phyloP scores from a whole-genome alignment of 2,888 invertebrate genomes.

The Andrena flavipes region DNA sequence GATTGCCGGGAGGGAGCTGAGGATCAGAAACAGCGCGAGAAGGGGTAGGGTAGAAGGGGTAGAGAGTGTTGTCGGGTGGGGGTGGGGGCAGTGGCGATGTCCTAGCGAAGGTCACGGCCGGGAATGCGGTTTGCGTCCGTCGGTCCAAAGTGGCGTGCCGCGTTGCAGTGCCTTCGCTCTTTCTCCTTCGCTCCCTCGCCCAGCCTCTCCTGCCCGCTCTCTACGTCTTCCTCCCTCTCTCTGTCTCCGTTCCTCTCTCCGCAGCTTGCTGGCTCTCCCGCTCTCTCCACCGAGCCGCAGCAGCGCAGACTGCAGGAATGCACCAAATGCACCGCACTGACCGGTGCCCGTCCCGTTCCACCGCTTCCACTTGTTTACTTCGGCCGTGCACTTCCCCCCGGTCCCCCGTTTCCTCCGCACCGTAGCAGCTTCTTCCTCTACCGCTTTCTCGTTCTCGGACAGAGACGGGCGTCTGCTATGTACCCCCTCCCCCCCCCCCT shows the following conservation, averaged over 20 bases:
- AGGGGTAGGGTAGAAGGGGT: slow-evolving; percentile 51
- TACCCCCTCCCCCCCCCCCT: slow-evolving; percentile 11
- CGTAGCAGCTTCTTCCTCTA: slow-evolving; percentile 50
- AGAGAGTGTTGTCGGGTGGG: slow-evolving; percentile 73
- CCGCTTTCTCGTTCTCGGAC: slow-evolving; percentile 23
- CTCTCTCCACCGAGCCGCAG: slow-evolving; percentile 52
- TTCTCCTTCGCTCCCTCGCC: slow-evolving; percentile 39
- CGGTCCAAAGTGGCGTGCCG: slow-evolving; percentile 81
- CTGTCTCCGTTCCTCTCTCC: slow-evolving; percentile 39
- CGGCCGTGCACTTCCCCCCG: slow-evolving; percentile 64
- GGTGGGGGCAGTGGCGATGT: slow-evolving; percentile 84
- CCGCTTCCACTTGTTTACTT: slow-evolving; percentile 81
- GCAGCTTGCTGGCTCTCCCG: slow-evolving; percentile 62
- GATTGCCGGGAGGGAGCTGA: slow-evolving; percentile 58
- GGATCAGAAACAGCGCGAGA: slow-evolving; percentile 47
- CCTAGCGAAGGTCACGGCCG: slow-evolving; percentile 85
- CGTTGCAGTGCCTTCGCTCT: slow-evolving; percentile 71
- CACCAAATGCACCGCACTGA: slow-evolving; percentile 80
- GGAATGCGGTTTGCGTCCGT: slow-evolving; percentile 84
- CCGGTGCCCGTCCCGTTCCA: slow-evolving; percentile 76
- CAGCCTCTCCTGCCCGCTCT: slow-evolving; percentile 44
- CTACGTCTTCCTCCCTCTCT: slow-evolving; percentile 52
- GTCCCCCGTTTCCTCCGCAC: slow-evolving; percentile 30
- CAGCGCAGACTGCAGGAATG: slow-evolving; percentile 81
- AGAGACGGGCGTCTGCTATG: slow-evolving; percentile 17